These are phyloP conservation scores for Drosophila azteca DNA, from an alignment of 1,140 invertebrate species.

Conservation along the genomic window DNA sequence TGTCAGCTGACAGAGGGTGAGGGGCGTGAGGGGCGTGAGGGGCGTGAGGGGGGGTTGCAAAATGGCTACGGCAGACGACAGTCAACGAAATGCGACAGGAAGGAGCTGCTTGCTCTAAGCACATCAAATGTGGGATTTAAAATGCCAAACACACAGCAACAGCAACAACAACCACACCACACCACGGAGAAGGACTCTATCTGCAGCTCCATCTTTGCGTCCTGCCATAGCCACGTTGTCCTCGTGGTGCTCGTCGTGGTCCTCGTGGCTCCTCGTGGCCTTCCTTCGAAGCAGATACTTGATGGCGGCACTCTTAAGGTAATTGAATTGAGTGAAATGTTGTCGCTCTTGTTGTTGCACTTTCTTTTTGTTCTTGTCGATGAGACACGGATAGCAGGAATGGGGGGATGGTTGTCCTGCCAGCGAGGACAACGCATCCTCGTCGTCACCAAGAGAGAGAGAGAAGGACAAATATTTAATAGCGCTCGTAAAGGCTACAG, in stretches of 20 bases:
- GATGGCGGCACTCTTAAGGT: slow-evolving; percentile 80
- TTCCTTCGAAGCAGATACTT: slow-evolving; percentile 59
- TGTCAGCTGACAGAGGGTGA: slow-evolving; percentile 57
- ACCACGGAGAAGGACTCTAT: slow-evolving; percentile 12
- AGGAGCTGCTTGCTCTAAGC: slow-evolving; percentile 67
- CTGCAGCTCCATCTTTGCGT: slow-evolving; percentile 7
- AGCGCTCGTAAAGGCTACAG: slow-evolving; percentile 54
- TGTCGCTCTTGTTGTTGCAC: slow-evolving; percentile 61
- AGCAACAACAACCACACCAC: slow-evolving; percentile 29
- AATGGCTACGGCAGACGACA: slow-evolving; percentile 43
- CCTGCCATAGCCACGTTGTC: slow-evolving; percentile 5
- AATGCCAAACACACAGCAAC: slow-evolving; percentile 68
- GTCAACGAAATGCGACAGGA: slow-evolving; percentile 38
- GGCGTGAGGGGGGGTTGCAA: too few relatives aligned
- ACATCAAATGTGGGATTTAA: slow-evolving; percentile 81
- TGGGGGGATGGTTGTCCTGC: neutral
- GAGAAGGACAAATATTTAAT: slow-evolving; percentile 71
- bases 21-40: neutral
- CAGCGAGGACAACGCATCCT: slow-evolving; percentile 47
- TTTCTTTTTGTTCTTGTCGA: slow-evolving; percentile 60
- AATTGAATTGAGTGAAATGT: slow-evolving; percentile 83
- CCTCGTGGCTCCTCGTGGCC: neutral
- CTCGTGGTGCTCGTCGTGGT: slow-evolving; percentile 6
- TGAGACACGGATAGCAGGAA: slow-evolving; percentile 62
- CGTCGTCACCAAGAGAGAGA: slow-evolving; percentile 24